Percentiles rank a stretch among this genome's conserved stretches.
phyloP scores from a whole-genome alignment of 2,888 invertebrate genomes.

The Graphium colonna region DNA sequence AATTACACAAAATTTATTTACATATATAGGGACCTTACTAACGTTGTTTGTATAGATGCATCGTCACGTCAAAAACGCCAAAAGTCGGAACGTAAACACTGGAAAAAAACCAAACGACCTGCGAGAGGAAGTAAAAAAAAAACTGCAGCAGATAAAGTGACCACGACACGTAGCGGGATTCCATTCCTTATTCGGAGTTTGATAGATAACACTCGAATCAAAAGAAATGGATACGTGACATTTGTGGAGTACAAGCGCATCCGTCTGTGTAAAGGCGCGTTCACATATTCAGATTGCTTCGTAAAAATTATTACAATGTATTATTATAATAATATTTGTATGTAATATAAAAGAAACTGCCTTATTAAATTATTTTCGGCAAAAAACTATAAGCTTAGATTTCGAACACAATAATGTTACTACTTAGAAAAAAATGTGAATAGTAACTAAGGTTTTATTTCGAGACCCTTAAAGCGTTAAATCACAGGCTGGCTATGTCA shows the following conservation, averaged over 20 bases:
- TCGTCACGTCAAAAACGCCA: neutral
- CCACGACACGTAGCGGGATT: slow-evolving; percentile 21
- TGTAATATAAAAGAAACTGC: neutral
- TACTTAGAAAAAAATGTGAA: too few relatives aligned
- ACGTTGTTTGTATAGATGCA: neutral
- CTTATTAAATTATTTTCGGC: neutral
- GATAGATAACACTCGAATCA: slow-evolving; percentile 23
- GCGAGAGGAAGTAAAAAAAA: slow-evolving; percentile 22
- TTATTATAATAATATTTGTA: neutral
- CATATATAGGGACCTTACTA: too few relatives aligned
- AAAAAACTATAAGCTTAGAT: neutral
- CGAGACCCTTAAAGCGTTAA: neutral
- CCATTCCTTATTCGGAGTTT: slow-evolving; percentile 19
- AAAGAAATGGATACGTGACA: slow-evolving; percentile 25
- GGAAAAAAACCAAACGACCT: slow-evolving; percentile 16
- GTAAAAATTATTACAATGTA: neutral
- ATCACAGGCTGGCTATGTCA: neutral
- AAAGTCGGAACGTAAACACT: slow-evolving; percentile 12
- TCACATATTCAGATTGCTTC: slow-evolving; percentile 8
- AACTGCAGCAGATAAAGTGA: slow-evolving; percentile 18
- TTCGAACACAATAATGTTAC: neutral
- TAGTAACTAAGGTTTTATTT: too few relatives aligned
- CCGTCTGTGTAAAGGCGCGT: slow-evolving; percentile 17
- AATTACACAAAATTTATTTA: too few relatives aligned
- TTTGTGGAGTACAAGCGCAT: slow-evolving; percentile 17